Conservation (phyloP, 1,140 invertebrate species). For the Danaus plexippus region DNA sequence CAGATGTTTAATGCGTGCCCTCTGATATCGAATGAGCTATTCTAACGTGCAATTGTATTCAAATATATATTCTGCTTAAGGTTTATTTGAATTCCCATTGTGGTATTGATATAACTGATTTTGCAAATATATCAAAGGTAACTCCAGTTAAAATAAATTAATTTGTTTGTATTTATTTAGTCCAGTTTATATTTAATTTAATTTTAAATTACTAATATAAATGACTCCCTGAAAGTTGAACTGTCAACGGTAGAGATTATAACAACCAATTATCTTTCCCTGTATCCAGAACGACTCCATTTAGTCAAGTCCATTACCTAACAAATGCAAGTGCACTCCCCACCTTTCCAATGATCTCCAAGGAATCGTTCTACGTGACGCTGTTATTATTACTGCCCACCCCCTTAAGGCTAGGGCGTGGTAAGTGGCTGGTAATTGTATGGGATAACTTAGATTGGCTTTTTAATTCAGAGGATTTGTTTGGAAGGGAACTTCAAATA, state of each 20-base stretch:
- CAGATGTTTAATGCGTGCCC: conserved; percentile 22
- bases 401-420: conserved; percentile 42
- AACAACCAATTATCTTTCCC: conserved; percentile 19
- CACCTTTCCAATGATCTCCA: conserved; percentile 26
- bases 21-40: conserved; percentile 18
- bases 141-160: not conserved
- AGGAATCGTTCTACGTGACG: conserved; percentile 28
- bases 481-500: conserved; percentile 22
- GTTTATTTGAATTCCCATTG: too few relatives aligned
- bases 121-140: not conserved
- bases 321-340: conserved; percentile 33
- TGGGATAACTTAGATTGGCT: conserved; percentile 67
- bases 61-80: conserved; percentile 7
- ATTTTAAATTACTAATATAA: too few relatives aligned
- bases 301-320: conserved; percentile 30
- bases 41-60: conserved; percentile 14
- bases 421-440: conserved; percentile 62
- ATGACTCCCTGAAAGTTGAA: too few relatives aligned
- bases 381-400: conserved; percentile 30
- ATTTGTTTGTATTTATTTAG: not conserved
- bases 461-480: conserved; percentile 56
- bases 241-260: conserved; percentile 7
- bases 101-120: too few relatives aligned
- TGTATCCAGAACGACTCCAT: conserved; percentile 24
- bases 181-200: too few relatives aligned